Percentiles rank a stretch among this genome's conserved stretches.
These are phyloP conservation scores for Octopus sinensis DNA, from an alignment of 1,140 invertebrate genomes.

Conservation along the genomic window DNA sequence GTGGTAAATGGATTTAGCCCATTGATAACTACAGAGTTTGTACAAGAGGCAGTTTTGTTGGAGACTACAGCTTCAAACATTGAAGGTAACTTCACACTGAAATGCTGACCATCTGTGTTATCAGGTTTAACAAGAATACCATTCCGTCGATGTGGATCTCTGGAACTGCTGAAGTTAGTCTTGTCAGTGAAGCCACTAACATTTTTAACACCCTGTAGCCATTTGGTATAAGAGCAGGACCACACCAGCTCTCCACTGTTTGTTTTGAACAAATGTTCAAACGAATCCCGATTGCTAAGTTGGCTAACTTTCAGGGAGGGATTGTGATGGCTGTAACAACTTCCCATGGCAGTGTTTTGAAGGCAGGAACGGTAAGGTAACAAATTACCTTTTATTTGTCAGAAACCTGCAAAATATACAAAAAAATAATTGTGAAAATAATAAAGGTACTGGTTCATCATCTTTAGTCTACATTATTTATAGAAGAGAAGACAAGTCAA, in stretches of 20 bases:
- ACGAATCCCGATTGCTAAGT: not conserved
- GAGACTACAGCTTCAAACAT: slow-evolving; percentile 30
- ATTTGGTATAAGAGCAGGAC: slow-evolving; percentile 36
- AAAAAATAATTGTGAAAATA: not conserved
- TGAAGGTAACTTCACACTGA: slow-evolving; percentile 30
- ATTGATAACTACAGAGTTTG: slow-evolving; percentile 22
- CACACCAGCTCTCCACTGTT: slow-evolving; percentile 25
- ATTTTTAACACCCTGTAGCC: slow-evolving; percentile 32
- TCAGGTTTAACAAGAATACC: slow-evolving; percentile 41
- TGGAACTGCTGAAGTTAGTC: slow-evolving; percentile 35
- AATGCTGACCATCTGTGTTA: slow-evolving; percentile 33
- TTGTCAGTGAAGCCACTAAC: slow-evolving; percentile 38
- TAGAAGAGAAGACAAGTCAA: too few species aligned
- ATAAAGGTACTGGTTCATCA: not conserved
- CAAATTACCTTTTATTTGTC: not conserved
- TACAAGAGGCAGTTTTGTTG: slow-evolving; percentile 21
- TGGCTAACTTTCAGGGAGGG: not conserved
- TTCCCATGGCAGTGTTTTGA: not conserved
- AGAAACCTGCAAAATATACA: not conserved
- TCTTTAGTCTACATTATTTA: not conserved
- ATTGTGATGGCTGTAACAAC: slow-evolving; percentile 7
- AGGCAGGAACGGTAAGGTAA: not conserved
- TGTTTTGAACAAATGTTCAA: not conserved
- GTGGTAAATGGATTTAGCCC: slow-evolving; percentile 32
- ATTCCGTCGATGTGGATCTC: slow-evolving; percentile 33